Evolutionary conservation across 2,888 invertebrate genomes (phyloP), one percentile per base, ranked within the genome.

Genomic region (Ceramica pisi): DNA sequence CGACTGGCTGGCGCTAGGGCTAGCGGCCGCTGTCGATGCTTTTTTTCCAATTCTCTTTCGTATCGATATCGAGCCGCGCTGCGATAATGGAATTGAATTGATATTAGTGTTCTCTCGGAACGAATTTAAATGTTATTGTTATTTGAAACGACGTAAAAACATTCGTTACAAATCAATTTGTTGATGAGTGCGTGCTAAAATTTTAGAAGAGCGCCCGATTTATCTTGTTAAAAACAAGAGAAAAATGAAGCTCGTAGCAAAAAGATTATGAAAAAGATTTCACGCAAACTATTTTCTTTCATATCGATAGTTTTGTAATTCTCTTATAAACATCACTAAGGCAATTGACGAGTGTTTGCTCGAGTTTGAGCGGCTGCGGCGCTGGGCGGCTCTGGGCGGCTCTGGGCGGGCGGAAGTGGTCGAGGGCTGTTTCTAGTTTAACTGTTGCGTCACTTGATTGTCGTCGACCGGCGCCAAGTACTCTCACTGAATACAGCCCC

Each of bases 391-490:
- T 84, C 83, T 90, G 90, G 91, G 90, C 87, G 90, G 90, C 89
- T 84, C 84, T 90, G 90, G 91, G 90, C 87, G 90, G 90, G 89
- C 93, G 94, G 95, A 94, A 94, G 93, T 92, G 93, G 93, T 93
- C 92, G 94, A 92, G 93, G 92, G 91, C 90, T 90, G 92, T 88
- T 89, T 91, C 91, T 90, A 92, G 92, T 93, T 92, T 93, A 95
- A 94, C 95, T 95, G 95, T 95, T 95, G 95, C 95, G 91, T 92
- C 92, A 89, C 88, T 92, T 93, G 94, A 94, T 94, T 93, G 93
- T 93, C 89, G 88, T 86, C 82, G 79, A 81, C 79, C 79, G 74
- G 76, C 82, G 80, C 76, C 82, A 73, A 84, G 80, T 82, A 83
- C 81, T 81, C 78, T 75, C 71, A 80, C 82, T 82, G 75, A 81